Conservation (phyloP, 2,888 invertebrate species). For the Thereva nobilitata region DNA sequence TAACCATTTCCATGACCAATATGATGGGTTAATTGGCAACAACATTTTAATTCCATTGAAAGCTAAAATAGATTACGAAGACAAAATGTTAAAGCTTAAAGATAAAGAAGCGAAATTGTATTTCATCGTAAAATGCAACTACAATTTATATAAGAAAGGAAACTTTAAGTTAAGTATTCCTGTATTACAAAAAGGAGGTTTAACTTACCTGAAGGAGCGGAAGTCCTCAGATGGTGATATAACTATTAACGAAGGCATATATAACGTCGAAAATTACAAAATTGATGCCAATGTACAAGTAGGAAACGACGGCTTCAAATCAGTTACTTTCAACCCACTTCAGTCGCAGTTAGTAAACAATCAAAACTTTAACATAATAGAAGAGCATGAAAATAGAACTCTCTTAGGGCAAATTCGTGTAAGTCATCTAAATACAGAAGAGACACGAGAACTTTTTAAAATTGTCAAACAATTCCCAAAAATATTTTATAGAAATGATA, state of each 20-base stretch:
- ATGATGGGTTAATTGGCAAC: constrained; percentile 26
- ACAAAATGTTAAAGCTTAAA: neutral
- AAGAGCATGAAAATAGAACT: too few relatives aligned
- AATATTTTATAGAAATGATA: too few relatives aligned
- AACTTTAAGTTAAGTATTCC: neutral
- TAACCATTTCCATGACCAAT: constrained; percentile 17
- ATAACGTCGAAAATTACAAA: constrained; percentile 12
- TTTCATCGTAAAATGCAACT: neutral
- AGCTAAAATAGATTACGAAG: constrained; percentile 12
- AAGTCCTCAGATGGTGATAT: constrained; percentile 3
- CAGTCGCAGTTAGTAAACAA: too few relatives aligned
- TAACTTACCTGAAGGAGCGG: constrained; percentile 13
- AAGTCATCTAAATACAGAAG: too few relatives aligned
- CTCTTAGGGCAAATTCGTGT: too few relatives aligned
- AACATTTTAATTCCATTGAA: constrained; percentile 15
- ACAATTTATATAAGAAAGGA: neutral
- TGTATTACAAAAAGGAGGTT: constrained; percentile 8
- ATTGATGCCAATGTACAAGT: neutral
- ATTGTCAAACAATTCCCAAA: too few relatives aligned
- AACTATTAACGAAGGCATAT: constrained; percentile 1
- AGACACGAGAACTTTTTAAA: too few relatives aligned
- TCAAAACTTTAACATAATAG: too few relatives aligned
- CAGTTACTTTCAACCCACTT: too few relatives aligned
- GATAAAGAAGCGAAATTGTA: neutral
- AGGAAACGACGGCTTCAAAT: neutral